Base-by-base conservation (phyloP, 1,140 invertebrate genomes). In the Micrasema longulum region DNA sequence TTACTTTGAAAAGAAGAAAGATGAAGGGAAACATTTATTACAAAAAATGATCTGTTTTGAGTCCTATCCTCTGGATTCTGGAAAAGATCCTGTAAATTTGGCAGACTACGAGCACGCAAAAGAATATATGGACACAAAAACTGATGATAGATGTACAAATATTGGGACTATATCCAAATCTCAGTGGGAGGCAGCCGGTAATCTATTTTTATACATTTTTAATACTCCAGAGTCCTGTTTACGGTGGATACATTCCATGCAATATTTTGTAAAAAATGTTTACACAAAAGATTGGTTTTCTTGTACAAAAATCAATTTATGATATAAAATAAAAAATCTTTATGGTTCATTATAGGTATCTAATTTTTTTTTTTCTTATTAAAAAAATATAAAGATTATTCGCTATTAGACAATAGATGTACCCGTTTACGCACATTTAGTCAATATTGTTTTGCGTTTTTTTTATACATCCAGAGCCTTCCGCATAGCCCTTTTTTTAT, bases 111-210 rank as follows among this genome's bases (percentile, higher is more conserved):
- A 85, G 50, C 90, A 95, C 84, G 92, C 91, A 70, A 77, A 80
- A 53, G 80, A 81, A 48, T 78, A 85, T 76, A 69, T 67, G 78
- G 69, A 80, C 78, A 73, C 81, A 77, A 78, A 78, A 79, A 79
- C 80, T 18, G 53, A 71, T 22, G 31, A 48, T 12, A 38, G 36
- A 43, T 35, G 75, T 53, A 69, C 80, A n/a, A 85, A 80, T 66
- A 80, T 93, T 71, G 92, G 92, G 16, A 98, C 97, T 12, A 85
- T 99, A 65, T 95, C 95, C 10, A 88, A 90, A 77, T 89, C 91
- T 14, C 97, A 99, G 84, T 99, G 97, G 97, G 96, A 98, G 85
- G 95, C 93, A 64, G 89, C 91, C 70, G 93, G 94, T 94, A 87
- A 92, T 86, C 68, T 55, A 26, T 53, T 22, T 53, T 53, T 5